Percentiles rank a stretch among this genome's conserved stretches.
phyloP scores from a whole-genome alignment of 2,113 vertebrate species.

The Cebidichthys violaceus region DNA sequence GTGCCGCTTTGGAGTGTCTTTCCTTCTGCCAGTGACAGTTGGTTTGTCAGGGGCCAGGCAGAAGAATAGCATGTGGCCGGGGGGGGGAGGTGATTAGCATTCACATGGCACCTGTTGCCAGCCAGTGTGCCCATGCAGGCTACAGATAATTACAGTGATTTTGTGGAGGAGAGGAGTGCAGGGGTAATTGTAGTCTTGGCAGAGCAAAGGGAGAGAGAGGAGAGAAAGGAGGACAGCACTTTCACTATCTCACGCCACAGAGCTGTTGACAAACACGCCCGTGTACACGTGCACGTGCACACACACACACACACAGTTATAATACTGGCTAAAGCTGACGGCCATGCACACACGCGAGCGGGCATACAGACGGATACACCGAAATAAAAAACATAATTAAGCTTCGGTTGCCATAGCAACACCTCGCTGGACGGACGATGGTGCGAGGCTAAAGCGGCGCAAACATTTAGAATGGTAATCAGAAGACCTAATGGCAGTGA shows the following conservation, averaged over 20 bases:
- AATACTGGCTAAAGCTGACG: conserved; percentile 48
- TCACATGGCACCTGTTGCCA: conserved; percentile 87
- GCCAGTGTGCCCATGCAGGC: conserved; percentile 79
- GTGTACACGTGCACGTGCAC: background rate
- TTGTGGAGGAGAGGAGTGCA: conserved; percentile 76
- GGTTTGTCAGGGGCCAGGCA: conserved; percentile 69
- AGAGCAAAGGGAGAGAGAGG: conserved; percentile 58
- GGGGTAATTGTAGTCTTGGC: conserved; percentile 85
- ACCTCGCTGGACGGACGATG: conserved; percentile 65
- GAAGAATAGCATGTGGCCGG: conserved; percentile 72
- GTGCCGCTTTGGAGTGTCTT: conserved; percentile 64
- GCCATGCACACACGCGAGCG: background rate
- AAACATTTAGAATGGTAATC: conserved; percentile 79
- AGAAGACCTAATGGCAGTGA: conserved; percentile 71
- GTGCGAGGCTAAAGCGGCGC: conserved; percentile 56
- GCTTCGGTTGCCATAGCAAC: conserved; percentile 81
- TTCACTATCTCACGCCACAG: conserved; percentile 69
- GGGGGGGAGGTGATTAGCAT: conserved; percentile 78
- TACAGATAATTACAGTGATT: conserved; percentile 87
- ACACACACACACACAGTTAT: conserved; percentile 19
- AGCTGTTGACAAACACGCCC: conserved; percentile 48
- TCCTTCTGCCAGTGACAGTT: conserved; percentile 77
- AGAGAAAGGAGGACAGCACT: conserved; percentile 68
- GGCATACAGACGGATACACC: conserved; percentile 36
- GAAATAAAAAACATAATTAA: conserved; percentile 78